These are phyloP conservation scores for Brenthis hecate DNA, from an alignment of 2,888 invertebrate genomes.

Conservation along the genomic window DNA sequence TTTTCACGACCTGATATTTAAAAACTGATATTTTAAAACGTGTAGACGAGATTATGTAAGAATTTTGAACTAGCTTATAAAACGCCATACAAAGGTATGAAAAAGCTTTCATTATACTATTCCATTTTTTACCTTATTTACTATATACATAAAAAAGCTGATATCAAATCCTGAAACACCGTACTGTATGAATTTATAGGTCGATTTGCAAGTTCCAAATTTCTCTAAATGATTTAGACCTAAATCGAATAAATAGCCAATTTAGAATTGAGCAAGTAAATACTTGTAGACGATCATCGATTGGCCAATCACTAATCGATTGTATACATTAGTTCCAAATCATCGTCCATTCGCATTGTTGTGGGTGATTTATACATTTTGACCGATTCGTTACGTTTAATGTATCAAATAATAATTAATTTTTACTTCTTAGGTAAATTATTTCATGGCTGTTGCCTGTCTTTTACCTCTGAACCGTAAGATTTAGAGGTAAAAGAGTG, in stretches of 20 bases:
- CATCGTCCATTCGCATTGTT: conserved; percentile 35
- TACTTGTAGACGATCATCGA: conserved; percentile 36
- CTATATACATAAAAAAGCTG: neutral
- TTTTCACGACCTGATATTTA: no score
- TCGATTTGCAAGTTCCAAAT: neutral
- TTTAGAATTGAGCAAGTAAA: conserved; percentile 29
- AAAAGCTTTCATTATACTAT: no score
- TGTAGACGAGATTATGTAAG: no score
- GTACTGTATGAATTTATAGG: neutral
- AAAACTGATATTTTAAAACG: no score
- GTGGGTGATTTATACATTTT: conserved; percentile 31
- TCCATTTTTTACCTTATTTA: neutral
- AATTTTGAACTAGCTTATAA: no score
- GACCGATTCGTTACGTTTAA: conserved; percentile 28
- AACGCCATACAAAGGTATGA: no score
- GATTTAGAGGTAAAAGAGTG: neutral
- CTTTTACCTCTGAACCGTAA: no score
- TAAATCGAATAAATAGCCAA: conserved; percentile 25
- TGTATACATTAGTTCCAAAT: conserved; percentile 41
- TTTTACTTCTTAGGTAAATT: neutral
- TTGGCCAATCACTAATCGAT: conserved; percentile 42
- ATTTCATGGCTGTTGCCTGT: neutral
- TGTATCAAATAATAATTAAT: neutral
- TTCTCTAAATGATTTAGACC: conserved; percentile 10
- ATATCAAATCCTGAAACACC: neutral